Percentiles rank a stretch among this genome's conserved stretches.
Conservation (phyloP, 2,113 vertebrate genomes). For the Ovis canadensis region DNA sequence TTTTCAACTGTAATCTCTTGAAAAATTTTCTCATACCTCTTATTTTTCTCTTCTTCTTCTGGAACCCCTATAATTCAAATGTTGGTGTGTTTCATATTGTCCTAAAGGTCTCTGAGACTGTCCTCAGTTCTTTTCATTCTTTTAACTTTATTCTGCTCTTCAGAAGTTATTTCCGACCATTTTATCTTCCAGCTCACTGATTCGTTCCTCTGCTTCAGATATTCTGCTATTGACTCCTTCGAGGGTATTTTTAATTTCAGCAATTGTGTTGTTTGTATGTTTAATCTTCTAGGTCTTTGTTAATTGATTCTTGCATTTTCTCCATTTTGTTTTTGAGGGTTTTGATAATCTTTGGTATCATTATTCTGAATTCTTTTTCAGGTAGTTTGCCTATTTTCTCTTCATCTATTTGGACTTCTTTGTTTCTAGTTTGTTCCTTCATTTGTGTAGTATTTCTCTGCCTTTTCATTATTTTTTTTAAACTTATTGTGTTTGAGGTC, state of each 20-base stretch:
- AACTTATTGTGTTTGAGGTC: background rate
- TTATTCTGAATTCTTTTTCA: background rate
- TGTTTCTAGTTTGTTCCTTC: background rate
- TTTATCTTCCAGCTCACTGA: background rate
- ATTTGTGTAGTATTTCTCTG: background rate
- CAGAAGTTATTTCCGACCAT: background rate
- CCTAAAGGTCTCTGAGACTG: background rate
- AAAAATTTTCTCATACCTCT: background rate
- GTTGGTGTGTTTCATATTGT: background rate
- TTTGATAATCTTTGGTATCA: background rate
- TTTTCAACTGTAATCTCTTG: background rate
- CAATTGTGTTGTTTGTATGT: background rate
- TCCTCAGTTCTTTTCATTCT: background rate
- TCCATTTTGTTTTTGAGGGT: background rate
- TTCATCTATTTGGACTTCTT: background rate
- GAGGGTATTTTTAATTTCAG: background rate
- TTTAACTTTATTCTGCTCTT: background rate
- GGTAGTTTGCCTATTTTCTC: background rate
- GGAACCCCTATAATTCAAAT: background rate
- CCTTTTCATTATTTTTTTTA: background rate
- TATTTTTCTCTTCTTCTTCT: background rate
- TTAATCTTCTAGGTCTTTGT: background rate
- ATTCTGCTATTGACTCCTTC: background rate
- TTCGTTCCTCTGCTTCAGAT: background rate
- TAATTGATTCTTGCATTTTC: background rate